Evolutionary conservation across 2,888 invertebrate genomes (phyloP).

Genomic region (Oscheius myriophilus): DNA sequence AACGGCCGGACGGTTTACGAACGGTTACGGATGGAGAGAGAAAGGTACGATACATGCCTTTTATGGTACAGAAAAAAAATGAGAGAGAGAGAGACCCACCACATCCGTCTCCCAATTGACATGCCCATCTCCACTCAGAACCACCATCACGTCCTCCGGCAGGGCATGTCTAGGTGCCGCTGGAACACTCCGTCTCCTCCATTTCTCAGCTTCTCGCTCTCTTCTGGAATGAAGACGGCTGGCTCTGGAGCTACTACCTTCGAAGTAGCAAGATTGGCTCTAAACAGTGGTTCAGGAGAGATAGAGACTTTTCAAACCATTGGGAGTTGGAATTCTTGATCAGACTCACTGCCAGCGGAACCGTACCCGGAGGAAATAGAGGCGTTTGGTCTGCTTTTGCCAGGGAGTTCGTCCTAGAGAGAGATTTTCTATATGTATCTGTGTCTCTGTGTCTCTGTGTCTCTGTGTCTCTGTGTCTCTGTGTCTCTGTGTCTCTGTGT

Average conservation of each 20-base stretch:
- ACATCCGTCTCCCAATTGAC: slow-evolving; percentile 26
- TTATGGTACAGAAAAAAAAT: neutral
- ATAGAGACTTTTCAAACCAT: neutral
- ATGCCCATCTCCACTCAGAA: slow-evolving; percentile 12
- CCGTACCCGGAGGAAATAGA: slow-evolving; percentile 51
- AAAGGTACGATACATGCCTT: neutral
- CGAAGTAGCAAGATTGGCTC: slow-evolving; percentile 14
- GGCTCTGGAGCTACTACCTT: neutral
- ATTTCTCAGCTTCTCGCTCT: slow-evolving; percentile 21
- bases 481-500: neutral
- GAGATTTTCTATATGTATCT: neutral
- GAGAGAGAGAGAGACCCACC: slow-evolving; percentile 18
- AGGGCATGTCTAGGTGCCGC: slow-evolving; percentile 10
- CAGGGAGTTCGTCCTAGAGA: slow-evolving; percentile 4
- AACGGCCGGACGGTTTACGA: neutral
- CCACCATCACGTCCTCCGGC: slow-evolving; percentile 19
- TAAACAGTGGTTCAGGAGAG: neutral
- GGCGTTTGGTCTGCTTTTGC: slow-evolving; percentile 35
- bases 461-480: neutral
- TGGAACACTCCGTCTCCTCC: slow-evolving; percentile 32
- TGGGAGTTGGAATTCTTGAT: slow-evolving; percentile 33
- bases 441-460: neutral
- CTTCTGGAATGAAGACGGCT: slow-evolving; percentile 14
- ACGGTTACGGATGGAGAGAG: neutral
- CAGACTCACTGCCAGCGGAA: slow-evolving; percentile 37